Percentiles rank a stretch among this genome's conserved stretches.
phyloP scores from a whole-genome alignment of 2,797 vertebrate species.

The Tapirus indicus region DNA sequence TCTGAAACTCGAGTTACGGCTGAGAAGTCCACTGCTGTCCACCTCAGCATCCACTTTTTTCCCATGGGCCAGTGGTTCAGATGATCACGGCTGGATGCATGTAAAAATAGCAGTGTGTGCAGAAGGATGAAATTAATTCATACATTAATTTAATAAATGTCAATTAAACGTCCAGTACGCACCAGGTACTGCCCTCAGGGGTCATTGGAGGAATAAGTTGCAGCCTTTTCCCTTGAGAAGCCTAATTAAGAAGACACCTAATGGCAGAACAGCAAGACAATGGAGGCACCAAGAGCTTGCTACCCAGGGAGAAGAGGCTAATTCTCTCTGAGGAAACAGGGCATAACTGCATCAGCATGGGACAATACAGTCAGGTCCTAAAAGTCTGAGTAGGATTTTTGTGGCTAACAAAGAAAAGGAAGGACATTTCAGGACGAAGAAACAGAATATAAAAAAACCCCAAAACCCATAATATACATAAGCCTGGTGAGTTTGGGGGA shows the following conservation, averaged over 20 bases:
- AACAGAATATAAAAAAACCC: background rate
- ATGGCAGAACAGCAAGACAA: background rate
- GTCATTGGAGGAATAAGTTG: background rate
- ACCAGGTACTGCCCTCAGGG: background rate
- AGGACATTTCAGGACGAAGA: conserved; percentile 14
- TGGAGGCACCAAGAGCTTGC: background rate
- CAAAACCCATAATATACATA: background rate
- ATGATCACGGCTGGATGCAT: background rate
- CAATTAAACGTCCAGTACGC: background rate
- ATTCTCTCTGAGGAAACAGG: background rate
- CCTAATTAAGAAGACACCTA: background rate
- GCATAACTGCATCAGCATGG: background rate
- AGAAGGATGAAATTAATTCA: conserved; percentile 20
- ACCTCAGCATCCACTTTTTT: background rate
- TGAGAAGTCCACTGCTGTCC: background rate
- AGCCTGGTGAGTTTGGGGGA: background rate
- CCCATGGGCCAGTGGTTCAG: background rate
- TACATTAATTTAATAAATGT: conserved; percentile 48
- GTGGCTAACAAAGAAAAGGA: conserved; percentile 15
- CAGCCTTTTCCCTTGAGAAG: conserved; percentile 27
- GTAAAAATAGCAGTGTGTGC: background rate
- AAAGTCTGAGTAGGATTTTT: background rate
- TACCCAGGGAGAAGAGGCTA: background rate
- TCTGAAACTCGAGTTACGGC: background rate
- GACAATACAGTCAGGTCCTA: background rate